A percentile compares a stretch with the other conserved stretches of the same genome.
phyloP scores from a whole-genome alignment of 2,888 invertebrate genomes.

The Nomada goodeniana region DNA sequence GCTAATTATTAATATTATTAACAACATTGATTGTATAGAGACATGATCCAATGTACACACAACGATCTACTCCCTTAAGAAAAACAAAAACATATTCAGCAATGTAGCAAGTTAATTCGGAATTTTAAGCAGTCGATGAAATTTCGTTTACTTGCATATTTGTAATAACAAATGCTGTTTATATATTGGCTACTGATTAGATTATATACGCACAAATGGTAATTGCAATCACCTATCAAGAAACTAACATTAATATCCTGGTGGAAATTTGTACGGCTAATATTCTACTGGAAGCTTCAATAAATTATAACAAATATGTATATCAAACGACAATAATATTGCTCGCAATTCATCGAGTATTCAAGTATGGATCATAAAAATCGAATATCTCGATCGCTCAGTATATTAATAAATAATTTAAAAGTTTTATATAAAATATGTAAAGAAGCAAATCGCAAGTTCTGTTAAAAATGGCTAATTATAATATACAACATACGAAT shows the following conservation, averaged over 20 bases:
- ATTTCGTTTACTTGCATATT: not conserved
- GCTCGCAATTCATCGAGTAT: constrained; percentile 13
- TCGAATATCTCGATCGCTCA: not conserved
- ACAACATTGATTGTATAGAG: not conserved
- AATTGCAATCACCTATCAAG: not conserved
- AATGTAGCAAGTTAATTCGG: not conserved
- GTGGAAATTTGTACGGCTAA: not conserved
- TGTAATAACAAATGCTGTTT: not conserved
- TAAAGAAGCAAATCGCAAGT: constrained; percentile 3
- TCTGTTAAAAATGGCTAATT: constrained; percentile 5
- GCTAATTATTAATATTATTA: not conserved
- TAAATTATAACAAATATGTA: constrained; percentile 20
- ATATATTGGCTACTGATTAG: not conserved
- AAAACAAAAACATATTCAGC: not conserved
- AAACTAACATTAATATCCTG: constrained; percentile 5
- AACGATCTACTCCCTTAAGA: not conserved
- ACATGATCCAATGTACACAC: constrained; percentile 17
- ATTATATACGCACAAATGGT: constrained; percentile 2
- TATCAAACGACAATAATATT: constrained; percentile 2
- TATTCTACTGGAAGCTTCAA: constrained; percentile 17
- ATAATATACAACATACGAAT: constrained; percentile 19
- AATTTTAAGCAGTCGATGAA: constrained; percentile 10
- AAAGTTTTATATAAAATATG: constrained; percentile 20
- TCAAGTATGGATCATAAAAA: constrained; percentile 2
- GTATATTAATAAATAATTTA: constrained; percentile 22